A percentile compares a stretch with the other conserved stretches of the same genome.
These are phyloP conservation scores for Poecilia latipinna DNA, from an alignment of 2,113 vertebrate genomes.

Conservation along the genomic window DNA sequence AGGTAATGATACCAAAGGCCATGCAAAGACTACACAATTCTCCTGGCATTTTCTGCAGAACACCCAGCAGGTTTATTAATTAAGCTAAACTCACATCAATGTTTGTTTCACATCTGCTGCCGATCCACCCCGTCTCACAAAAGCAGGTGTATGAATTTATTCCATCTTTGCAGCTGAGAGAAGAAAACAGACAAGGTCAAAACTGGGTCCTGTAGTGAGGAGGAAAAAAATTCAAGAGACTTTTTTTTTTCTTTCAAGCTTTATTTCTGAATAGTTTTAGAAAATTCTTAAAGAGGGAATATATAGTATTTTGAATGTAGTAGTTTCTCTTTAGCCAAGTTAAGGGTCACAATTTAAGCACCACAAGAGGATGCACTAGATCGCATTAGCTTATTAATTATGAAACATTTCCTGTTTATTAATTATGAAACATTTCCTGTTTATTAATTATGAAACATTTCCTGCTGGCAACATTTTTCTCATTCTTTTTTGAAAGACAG, in stretches of 20 bases:
- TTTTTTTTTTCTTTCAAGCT: not conserved
- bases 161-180: conserved; percentile 83
- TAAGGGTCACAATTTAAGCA: conserved; percentile 77
- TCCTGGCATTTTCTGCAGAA: conserved; percentile 27
- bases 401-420: conserved; percentile 63
- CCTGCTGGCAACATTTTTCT: conserved; percentile 35
- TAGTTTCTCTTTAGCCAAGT: conserved; percentile 71
- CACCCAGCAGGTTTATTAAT: conserved; percentile 39
- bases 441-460: conserved; percentile 52
- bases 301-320: conserved; percentile 37
- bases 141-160: conserved; percentile 75
- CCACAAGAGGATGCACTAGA: conserved; percentile 71
- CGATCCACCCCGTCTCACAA: conserved; percentile 83
- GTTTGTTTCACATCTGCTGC: conserved; percentile 82
- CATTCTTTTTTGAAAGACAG: conserved; percentile 18
- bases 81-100: conserved; percentile 80
- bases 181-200: conserved; percentile 35
- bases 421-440: conserved; percentile 66
- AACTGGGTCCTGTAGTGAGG: not conserved
- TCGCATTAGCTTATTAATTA: conserved; percentile 71
- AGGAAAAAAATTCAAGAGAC: not conserved
- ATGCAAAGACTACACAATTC: conserved; percentile 42
- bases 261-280: not conserved
- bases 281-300: conserved; percentile 1
- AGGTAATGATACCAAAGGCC: conserved; percentile 58